Percentiles rank a stretch among this genome's conserved stretches.
Conservation (phyloP, 2,113 vertebrate genomes). For the Chionomys nivalis region DNA sequence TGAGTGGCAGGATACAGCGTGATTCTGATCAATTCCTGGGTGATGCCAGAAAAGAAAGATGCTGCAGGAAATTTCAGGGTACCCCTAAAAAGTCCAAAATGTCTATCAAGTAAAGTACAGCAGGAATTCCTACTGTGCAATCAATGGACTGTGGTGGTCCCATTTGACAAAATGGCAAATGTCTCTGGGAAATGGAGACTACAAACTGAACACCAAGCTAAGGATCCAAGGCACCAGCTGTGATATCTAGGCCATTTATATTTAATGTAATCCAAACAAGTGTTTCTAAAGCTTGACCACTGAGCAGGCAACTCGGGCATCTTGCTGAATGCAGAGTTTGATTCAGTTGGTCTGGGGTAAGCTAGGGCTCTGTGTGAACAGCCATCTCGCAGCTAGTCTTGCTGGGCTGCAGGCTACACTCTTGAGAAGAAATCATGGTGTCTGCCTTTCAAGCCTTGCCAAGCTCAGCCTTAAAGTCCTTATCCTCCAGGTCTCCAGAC, state of each 20-base stretch:
- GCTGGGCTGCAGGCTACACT: background rate
- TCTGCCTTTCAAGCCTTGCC: background rate
- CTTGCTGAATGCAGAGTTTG: too few species aligned
- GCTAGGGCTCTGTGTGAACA: background rate
- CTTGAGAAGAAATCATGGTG: background rate
- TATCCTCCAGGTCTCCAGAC: background rate
- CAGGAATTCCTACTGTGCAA: background rate
- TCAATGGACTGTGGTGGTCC: background rate
- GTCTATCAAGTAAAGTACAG: accelerated
- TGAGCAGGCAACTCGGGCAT: background rate
- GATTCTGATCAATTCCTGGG: background rate
- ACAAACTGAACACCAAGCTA: background rate
- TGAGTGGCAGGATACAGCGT: background rate
- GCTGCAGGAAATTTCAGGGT: background rate
- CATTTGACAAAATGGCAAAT: background rate
- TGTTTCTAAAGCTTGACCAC: background rate
- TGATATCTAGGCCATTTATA: background rate
- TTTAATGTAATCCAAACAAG: background rate
- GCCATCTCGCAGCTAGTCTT: too few species aligned
- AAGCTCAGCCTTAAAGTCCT: background rate
- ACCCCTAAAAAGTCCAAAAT: background rate
- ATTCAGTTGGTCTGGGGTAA: background rate
- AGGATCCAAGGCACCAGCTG: background rate
- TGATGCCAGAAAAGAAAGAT: background rate
- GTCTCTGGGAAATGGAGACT: background rate